Base-by-base conservation (phyloP, 2,113 vertebrate genomes). In the western clawed frog (Xenopus tropicalis) region DNA sequence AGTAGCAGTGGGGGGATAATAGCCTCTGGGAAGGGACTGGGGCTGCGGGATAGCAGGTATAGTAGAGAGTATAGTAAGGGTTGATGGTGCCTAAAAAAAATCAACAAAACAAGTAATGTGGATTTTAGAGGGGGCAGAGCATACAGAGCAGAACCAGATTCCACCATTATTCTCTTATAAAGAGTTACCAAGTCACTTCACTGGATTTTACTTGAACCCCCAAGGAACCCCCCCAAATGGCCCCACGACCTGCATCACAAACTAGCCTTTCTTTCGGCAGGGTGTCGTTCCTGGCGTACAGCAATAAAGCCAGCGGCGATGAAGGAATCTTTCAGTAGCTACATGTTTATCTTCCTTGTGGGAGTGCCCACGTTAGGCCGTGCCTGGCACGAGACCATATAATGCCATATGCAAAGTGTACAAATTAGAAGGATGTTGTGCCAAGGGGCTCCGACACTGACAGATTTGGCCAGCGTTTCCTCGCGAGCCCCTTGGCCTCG, bases 261-360 rank as follows among this genome's bases (percentile, higher is more conserved):
- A 62, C 66, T 43, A 7, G 58, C 46, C 59, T 76, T 76, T 76
- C 57, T 69, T 69, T 10, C 46, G 17, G 21, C 19, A 56, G 73
- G 73, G 73, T 69, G 73, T 76, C 73, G 37, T 56, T 76, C 66
- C 59, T 76, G 73, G 73, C 73, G 52, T 21, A 24, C 66, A 61
- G 24, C 22, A 42, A 20, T 37, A 61, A 48, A 69, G 42, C 19
- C 1, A 67, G 64, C 72, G n/a, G 58, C 66, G 66, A 69, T 69
- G 73, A 76, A 76, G 66, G 66, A 69, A 74, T 63, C 73, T 56
- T 76, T 76, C 66, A 69, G 58, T 69, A 66, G 66, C 57, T 62
- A 76, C 73, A 62, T 69, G 66, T 69, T 69, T 69, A 63, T 69
- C 66, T 74, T 74, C 72, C 72, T 65, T 37, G 44, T 9, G 24